Conservation (phyloP, 2,888 invertebrate species). For the Smittia aterrima region DNA sequence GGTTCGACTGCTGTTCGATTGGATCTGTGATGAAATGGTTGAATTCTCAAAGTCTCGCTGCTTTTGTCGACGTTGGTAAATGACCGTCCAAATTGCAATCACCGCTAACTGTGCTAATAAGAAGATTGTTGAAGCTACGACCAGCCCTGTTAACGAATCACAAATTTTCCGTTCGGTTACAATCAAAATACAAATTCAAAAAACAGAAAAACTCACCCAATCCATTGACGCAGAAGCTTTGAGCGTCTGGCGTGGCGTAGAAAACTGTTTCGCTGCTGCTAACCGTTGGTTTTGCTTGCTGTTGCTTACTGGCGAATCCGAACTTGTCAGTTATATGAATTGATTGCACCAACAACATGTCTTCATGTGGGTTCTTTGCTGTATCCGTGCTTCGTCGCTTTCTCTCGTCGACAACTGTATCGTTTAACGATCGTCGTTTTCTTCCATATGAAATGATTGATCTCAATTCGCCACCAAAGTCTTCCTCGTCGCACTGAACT, state of each 20-base stretch:
- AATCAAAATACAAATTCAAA: not conserved
- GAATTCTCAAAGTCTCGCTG: constrained; percentile 48
- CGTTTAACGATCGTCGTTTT: constrained; percentile 67
- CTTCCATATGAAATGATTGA: constrained; percentile 81
- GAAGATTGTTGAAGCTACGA: constrained; percentile 82
- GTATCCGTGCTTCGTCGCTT: constrained; percentile 48
- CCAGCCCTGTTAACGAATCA: constrained; percentile 63
- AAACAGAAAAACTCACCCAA: constrained; percentile 49
- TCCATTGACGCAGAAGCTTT: constrained; percentile 54
- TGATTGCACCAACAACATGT: constrained; percentile 83
- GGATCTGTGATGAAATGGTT: constrained; percentile 51
- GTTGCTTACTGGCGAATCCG: constrained; percentile 69
- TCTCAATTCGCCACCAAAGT: constrained; percentile 77
- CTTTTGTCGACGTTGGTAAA: constrained; percentile 75
- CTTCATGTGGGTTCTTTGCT: constrained; percentile 62
- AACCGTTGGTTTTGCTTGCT: constrained; percentile 56
- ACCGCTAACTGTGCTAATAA: constrained; percentile 82
- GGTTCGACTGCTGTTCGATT: constrained; percentile 66
- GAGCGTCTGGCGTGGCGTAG: constrained; percentile 58
- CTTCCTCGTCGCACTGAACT: constrained; percentile 82
- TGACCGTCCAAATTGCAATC: constrained; percentile 83
- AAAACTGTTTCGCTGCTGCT: constrained; percentile 69
- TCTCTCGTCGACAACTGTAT: constrained; percentile 7
- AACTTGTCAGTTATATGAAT: constrained; percentile 93
- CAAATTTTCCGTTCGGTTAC: constrained; percentile 22